Conservation (phyloP, 2,797 vertebrate species). For the Otolemur crassicaudatus region DNA sequence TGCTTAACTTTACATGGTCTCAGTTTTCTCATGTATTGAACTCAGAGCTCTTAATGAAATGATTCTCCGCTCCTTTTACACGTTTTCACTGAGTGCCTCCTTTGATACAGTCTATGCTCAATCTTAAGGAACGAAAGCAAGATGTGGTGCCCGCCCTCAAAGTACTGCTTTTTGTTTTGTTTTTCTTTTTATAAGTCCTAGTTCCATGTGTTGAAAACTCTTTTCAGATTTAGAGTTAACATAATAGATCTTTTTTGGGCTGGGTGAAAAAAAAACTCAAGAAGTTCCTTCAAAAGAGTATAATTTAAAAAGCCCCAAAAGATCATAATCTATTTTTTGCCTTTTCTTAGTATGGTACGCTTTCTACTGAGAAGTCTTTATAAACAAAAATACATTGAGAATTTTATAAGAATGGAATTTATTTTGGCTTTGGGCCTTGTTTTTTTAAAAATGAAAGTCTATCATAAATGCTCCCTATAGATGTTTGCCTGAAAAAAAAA, state of each 20-base stretch:
- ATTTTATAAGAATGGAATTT: neutral
- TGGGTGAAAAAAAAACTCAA: neutral
- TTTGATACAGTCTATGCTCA: neutral
- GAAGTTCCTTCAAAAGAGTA: neutral
- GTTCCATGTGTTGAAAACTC: neutral
- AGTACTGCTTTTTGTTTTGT: neutral
- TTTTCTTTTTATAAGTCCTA: neutral
- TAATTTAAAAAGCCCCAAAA: neutral
- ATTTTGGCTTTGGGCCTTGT: neutral
- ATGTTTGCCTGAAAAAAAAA: neutral
- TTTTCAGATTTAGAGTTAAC: neutral
- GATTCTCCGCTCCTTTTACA: neutral
- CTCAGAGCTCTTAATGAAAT: neutral
- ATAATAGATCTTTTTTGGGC: conserved; percentile 5
- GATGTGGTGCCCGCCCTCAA: neutral
- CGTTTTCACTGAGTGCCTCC: neutral
- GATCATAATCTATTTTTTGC: neutral
- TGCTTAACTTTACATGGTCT: neutral
- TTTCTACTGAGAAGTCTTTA: neutral
- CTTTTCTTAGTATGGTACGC: neutral
- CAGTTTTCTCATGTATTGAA: neutral
- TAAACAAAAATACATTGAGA: conserved; percentile 29
- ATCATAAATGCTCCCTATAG: neutral
- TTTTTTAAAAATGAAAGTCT: conserved; percentile 33
- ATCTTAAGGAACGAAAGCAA: neutral